phyloP scores from a whole-genome alignment of 2,113 vertebrate genomes.

The Hippoglossus stenolepis region DNA sequence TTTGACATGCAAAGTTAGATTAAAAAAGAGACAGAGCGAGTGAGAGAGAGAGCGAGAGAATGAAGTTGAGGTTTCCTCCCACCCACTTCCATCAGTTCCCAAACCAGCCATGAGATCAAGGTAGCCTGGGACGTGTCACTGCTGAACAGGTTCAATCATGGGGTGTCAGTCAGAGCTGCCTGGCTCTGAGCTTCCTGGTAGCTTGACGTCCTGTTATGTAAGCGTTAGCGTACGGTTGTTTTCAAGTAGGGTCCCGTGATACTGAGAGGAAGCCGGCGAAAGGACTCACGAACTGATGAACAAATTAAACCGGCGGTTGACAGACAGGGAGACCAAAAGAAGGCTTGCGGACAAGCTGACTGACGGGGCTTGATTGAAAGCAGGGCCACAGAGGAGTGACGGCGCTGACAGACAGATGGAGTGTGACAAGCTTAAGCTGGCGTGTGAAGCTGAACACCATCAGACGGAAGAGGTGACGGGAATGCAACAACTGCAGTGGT shows the following conservation, averaged over 20 bases:
- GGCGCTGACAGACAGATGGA: constrained; percentile 68
- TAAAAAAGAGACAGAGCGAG: constrained; percentile 48
- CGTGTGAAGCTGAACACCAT: constrained; percentile 61
- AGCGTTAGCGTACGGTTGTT: constrained; percentile 19
- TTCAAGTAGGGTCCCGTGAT: constrained; percentile 25
- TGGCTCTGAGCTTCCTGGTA: constrained; percentile 23
- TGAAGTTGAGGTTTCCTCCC: constrained; percentile 34
- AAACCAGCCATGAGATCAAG: constrained; percentile 59
- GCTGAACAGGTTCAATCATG: constrained; percentile 59
- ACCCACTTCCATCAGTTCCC: constrained; percentile 54
- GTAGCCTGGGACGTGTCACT: constrained; percentile 41
- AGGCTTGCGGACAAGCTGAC: constrained; percentile 48
- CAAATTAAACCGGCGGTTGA: constrained; percentile 62
- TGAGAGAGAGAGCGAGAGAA: constrained; percentile 26
- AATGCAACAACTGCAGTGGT: constrained; percentile 42
- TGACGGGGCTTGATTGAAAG: constrained; percentile 74
- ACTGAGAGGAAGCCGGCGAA: constrained; percentile 14
- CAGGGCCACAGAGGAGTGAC: constrained; percentile 60
- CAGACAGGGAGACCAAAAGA: constrained; percentile 48
- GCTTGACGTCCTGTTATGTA: constrained; percentile 7
- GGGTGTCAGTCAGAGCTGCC: constrained; percentile 53
- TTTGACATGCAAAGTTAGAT: constrained; percentile 83
- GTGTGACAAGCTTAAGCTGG: constrained; percentile 71
- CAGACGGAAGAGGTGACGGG: constrained; percentile 47
- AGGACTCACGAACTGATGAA: constrained; percentile 46